Percentiles rank a stretch among this genome's conserved stretches.
These are phyloP conservation scores for Dryoscopus gambensis DNA, from an alignment of 2,113 vertebrate species.

Conservation along the genomic window DNA sequence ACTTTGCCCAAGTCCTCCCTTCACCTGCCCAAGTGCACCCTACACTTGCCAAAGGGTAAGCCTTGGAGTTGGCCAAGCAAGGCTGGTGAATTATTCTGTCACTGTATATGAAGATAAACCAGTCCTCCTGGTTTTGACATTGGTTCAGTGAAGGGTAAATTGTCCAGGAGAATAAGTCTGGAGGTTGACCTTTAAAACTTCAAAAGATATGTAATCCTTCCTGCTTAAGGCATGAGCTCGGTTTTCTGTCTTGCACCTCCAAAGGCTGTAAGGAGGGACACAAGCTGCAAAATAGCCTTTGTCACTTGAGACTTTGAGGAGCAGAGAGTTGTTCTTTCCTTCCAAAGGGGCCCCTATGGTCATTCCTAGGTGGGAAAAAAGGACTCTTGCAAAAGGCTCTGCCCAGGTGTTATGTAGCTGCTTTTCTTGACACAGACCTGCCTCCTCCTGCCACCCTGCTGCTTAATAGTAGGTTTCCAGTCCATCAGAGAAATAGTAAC, in stretches of 20 bases:
- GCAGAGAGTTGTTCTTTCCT: neutral
- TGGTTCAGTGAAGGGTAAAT: neutral
- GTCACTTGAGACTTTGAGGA: neutral
- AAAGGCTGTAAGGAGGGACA: neutral
- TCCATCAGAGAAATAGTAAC: neutral
- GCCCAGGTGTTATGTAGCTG: neutral
- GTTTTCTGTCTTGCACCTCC: neutral
- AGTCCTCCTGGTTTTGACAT: neutral
- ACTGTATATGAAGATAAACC: neutral
- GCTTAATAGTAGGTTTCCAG: neutral
- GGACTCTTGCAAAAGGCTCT: neutral
- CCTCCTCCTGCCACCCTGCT: neutral
- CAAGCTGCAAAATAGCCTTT: neutral
- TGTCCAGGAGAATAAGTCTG: neutral
- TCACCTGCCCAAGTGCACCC: neutral
- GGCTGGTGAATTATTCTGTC: neutral
- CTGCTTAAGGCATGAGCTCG: neutral
- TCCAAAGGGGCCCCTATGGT: neutral
- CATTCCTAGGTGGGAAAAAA: neutral
- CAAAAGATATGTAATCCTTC: neutral
- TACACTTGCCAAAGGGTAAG: neutral
- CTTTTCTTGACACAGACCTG: neutral
- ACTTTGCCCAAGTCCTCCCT: neutral
- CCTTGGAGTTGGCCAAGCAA: neutral
- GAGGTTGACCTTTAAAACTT: constrained; percentile 7